Percentiles rank a stretch among this genome's conserved stretches.
phyloP scores from a whole-genome alignment of 2,888 invertebrate species.

The Rambutsinella grinnellia region DNA sequence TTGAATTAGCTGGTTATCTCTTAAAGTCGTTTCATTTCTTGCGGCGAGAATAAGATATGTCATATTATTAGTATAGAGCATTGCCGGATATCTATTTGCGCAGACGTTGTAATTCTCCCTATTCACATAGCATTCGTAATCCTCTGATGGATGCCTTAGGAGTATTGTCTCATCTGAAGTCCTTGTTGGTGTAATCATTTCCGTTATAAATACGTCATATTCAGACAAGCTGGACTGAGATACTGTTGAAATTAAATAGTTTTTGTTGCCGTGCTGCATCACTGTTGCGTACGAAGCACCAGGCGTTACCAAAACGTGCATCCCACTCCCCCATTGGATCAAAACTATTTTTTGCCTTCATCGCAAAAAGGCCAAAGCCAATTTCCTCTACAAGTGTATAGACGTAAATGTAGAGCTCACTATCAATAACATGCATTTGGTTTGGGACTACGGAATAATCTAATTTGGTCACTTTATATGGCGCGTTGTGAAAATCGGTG shows the following conservation, averaged over 20 bases:
- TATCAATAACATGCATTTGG: too few species aligned
- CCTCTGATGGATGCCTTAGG: not conserved
- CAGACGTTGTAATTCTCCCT: slow-evolving; percentile 33
- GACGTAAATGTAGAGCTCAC: too few species aligned
- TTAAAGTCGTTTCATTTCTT: slow-evolving; percentile 28
- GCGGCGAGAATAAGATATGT: slow-evolving; percentile 44
- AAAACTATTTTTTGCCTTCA: too few species aligned
- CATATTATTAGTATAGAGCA: slow-evolving; percentile 42
- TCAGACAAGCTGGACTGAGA: not conserved
- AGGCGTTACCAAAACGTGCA: slow-evolving; percentile 25
- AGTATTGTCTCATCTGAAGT: slow-evolving; percentile 11
- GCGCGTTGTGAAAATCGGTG: too few species aligned
- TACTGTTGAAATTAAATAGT: slow-evolving; percentile 32
- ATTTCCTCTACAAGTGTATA: too few species aligned
- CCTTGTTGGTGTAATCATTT: slow-evolving; percentile 19
- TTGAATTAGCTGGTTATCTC: slow-evolving; percentile 32
- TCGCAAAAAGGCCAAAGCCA: too few species aligned
- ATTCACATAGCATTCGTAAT: slow-evolving; percentile 53
- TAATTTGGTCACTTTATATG: too few species aligned
- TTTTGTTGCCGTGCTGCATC: slow-evolving; percentile 19
- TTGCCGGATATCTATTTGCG: slow-evolving; percentile 34
- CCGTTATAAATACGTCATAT: slow-evolving; percentile 48
- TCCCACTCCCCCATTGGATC: too few species aligned
- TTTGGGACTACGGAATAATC: too few species aligned
- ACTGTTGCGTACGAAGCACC: slow-evolving; percentile 43